Conservation (phyloP, 1,140 invertebrate genomes). For the Rhopalosiphum maidis region DNA sequence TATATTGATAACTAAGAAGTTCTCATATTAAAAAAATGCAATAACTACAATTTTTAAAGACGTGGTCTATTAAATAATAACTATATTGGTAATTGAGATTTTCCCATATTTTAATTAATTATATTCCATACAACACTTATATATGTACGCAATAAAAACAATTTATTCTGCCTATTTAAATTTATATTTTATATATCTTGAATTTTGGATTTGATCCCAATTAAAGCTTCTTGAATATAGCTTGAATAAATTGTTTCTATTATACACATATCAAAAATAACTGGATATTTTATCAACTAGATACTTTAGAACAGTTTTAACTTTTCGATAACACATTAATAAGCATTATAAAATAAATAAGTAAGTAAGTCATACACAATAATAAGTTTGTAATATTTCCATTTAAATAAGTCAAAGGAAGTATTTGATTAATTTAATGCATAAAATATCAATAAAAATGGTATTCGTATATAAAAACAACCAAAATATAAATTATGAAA, state of each 20-base stretch:
- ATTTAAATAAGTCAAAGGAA: too few relatives aligned
- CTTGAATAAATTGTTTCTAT: neutral
- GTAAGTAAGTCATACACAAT: neutral
- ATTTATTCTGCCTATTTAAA: too few relatives aligned
- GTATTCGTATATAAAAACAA: too few relatives aligned
- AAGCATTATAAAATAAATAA: neutral
- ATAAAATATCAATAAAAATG: neutral
- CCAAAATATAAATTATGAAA: neutral
- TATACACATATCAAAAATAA: neutral
- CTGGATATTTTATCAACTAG: neutral
- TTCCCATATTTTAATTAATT: neutral
- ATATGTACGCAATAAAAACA: too few relatives aligned
- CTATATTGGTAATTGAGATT: neutral
- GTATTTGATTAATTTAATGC: neutral
- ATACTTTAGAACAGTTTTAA: neutral
- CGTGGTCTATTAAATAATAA: neutral
- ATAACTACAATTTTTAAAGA: neutral
- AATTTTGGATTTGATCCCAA: too few relatives aligned
- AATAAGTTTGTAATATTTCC: too few relatives aligned
- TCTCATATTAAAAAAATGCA: neutral
- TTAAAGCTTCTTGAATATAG: too few relatives aligned
- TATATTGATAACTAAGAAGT: neutral
- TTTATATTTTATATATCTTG: too few relatives aligned
- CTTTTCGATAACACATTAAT: neutral
- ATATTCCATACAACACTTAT: neutral